phyloP scores from a whole-genome alignment of 2,888 invertebrate genomes.

The Scelioninae gen. 1 region DNA sequence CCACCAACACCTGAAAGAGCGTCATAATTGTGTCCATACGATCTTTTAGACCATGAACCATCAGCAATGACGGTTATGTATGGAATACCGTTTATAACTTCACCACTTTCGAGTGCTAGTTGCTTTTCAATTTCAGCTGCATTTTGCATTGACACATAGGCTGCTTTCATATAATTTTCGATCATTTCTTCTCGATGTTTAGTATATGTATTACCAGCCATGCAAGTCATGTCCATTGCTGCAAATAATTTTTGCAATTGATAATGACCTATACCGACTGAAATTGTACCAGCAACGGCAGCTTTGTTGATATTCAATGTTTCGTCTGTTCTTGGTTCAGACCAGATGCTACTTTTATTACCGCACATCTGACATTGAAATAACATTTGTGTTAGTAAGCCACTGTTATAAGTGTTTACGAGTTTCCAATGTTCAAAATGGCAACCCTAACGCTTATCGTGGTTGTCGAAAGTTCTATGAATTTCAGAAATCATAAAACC shows the following conservation, averaged over 20 bases:
- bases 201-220: not conserved
- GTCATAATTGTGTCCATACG: too few species aligned
- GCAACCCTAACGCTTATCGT: conserved; percentile 7
- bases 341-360: conserved; percentile 53
- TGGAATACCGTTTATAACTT: not conserved
- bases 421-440: conserved; percentile 32
- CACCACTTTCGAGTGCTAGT: not conserved
- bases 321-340: conserved; percentile 22
- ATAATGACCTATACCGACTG: conserved; percentile 27
- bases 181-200: not conserved
- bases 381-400: conserved; percentile 24
- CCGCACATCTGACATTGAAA: conserved; percentile 29
- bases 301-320: conserved; percentile 10
- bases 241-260: conserved; percentile 15
- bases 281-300: conserved; percentile 8
- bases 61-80: too few species aligned
- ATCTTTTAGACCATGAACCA: conserved; percentile 1
- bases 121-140: not conserved
- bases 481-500: conserved; percentile 15
- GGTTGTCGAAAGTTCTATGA: conserved; percentile 20
- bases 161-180: not conserved
- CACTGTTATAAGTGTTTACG: conserved; percentile 4
- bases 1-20: too few species aligned
- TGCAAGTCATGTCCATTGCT: not conserved
- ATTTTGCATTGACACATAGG: not conserved